Conservation (phyloP, 2,888 invertebrate species). For the Aleiodes testaceus region DNA sequence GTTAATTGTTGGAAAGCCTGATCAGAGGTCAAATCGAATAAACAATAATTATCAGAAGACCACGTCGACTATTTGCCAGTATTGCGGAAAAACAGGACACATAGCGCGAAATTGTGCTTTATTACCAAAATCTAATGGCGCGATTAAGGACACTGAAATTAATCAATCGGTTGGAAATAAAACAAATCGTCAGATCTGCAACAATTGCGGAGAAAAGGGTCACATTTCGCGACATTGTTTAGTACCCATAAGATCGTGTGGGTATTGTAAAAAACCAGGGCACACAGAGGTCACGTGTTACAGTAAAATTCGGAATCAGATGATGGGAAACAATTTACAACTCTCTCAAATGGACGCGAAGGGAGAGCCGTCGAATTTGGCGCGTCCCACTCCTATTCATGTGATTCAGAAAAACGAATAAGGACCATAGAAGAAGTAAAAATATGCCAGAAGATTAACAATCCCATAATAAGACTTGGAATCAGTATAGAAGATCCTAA, state of each 20-base stretch:
- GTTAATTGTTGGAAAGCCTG: no score
- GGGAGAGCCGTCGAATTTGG: background rate
- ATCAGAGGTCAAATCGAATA: no score
- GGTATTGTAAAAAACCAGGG: conserved; percentile 37
- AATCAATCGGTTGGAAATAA: background rate
- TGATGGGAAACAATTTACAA: background rate
- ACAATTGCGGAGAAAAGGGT: background rate
- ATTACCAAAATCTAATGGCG: no score
- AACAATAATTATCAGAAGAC: no score
- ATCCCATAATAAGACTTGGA: background rate
- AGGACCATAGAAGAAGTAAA: conserved; percentile 14
- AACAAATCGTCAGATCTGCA: background rate
- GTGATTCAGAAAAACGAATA: background rate
- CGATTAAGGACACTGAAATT: no score
- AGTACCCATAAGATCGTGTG: conserved; percentile 7
- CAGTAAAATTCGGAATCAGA: background rate
- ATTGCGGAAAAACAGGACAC: no score
- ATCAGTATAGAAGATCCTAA: background rate
- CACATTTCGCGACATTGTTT: conserved; percentile 4
- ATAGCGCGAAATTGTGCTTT: no score
- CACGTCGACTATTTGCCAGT: background rate
- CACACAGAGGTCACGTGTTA: conserved; percentile 12
- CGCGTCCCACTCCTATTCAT: no score
- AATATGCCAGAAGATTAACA: conserved; percentile 27
- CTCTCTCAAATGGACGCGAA: no score